Conservation (phyloP, 2,113 vertebrate genomes). For the Dicerorhinus sumatrensis region DNA sequence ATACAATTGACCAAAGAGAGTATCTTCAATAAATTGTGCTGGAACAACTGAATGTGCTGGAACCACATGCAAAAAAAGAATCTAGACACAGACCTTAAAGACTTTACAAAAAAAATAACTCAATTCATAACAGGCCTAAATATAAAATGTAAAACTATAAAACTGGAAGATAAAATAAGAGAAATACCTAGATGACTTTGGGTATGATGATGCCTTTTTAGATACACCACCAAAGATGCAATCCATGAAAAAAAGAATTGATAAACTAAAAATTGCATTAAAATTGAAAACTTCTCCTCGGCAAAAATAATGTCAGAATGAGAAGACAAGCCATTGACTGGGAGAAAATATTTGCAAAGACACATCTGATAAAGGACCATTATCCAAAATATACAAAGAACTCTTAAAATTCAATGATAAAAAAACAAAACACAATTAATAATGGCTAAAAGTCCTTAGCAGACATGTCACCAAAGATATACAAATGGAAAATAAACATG, state of each 20-base stretch:
- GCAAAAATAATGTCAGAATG: background rate
- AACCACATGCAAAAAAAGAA: background rate
- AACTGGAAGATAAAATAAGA: background rate
- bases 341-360: background rate
- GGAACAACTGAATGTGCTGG: background rate
- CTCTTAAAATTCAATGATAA: background rate
- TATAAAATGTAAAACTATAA: background rate
- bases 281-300: background rate
- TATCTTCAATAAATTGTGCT: background rate
- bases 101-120: background rate
- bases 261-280: background rate
- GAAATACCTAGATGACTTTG: background rate
- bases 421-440: background rate
- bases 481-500: background rate
- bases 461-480: background rate
- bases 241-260: background rate
- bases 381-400: background rate
- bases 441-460: background rate
- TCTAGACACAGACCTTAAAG: background rate
- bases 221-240: background rate
- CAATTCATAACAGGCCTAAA: background rate
- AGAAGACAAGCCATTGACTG: background rate
- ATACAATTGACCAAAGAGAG: background rate
- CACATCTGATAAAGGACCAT: background rate
- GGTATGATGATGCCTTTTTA: background rate